Evolutionary conservation across 2,888 invertebrate species (phyloP).

Genomic region (Xanthorhoe spadicearia): DNA sequence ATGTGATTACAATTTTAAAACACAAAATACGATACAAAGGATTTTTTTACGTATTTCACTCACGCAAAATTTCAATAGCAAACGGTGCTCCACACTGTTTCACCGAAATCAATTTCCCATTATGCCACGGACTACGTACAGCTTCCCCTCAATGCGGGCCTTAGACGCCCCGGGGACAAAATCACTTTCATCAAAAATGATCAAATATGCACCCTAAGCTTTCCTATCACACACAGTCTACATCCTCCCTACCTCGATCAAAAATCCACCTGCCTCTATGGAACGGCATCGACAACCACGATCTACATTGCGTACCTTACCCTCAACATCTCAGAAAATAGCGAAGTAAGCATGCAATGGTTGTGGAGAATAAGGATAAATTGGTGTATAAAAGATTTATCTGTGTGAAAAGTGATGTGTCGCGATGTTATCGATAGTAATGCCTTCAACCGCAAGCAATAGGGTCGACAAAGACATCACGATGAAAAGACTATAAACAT

Average conservation of each 20-base stretch:
- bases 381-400: conserved; percentile 16
- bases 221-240: conserved; percentile 66
- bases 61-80: conserved; percentile 11
- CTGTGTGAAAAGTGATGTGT: conserved; percentile 55
- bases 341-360: conserved; percentile 43
- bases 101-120: conserved; percentile 43
- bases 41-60: not conserved
- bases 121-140: conserved; percentile 42
- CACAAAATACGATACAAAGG: not conserved
- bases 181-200: conserved; percentile 62
- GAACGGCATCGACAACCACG: not conserved
- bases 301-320: conserved; percentile 33
- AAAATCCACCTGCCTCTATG: not conserved
- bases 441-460: conserved; percentile 58
- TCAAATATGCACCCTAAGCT: conserved; percentile 80
- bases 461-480: conserved; percentile 53
- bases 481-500: conserved; percentile 51
- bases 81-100: conserved; percentile 28
- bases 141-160: conserved; percentile 48
- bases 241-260: conserved; percentile 47
- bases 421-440: conserved; percentile 75
- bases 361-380: conserved; percentile 8
- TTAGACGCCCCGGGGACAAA: conserved; percentile 45
- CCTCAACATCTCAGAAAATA: conserved; percentile 1
- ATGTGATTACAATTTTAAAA: too few relatives aligned